phyloP scores from a whole-genome alignment of 2,113 vertebrate genomes.

The Clarias macrocephalus region DNA sequence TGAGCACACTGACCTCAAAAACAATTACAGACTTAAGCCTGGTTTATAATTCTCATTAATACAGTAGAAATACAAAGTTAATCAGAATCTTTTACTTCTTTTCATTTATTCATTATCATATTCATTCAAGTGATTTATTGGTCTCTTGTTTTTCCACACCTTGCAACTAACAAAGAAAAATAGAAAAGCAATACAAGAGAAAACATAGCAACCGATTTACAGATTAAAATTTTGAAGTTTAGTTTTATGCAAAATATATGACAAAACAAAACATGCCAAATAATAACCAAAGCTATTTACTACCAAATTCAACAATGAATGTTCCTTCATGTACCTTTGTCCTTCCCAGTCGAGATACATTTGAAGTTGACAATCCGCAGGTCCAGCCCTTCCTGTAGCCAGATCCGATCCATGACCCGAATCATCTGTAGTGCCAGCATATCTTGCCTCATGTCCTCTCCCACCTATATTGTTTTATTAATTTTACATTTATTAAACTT shows the following conservation, averaged over 20 bases:
- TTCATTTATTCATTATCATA: not conserved
- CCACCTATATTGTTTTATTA: constrained; percentile 75
- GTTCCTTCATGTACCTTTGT: constrained; percentile 77
- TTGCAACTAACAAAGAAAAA: not conserved
- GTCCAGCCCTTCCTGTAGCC: constrained; percentile 96
- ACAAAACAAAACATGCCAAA: not conserved
- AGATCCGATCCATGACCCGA: constrained; percentile 98
- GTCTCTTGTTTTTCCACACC: not conserved
- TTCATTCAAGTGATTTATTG: not conserved
- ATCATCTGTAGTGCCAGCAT: constrained; percentile 99
- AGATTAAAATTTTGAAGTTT: not conserved
- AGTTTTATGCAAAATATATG: not conserved
- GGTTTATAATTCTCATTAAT: not conserved
- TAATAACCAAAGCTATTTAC: not conserved
- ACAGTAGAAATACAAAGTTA: not conserved
- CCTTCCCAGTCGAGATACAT: constrained; percentile 95
- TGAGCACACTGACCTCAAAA: not conserved
- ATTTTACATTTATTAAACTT: not conserved
- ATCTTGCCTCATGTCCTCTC: constrained; percentile 96
- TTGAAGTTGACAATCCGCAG: constrained; percentile 96
- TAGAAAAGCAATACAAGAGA: not conserved
- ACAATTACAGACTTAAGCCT: not conserved
- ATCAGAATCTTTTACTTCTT: not conserved
- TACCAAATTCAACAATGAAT: not conserved
- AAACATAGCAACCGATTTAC: not conserved